These are phyloP conservation scores for Caretta caretta DNA, from an alignment of 2,113 vertebrate genomes.

Conservation along the genomic window DNA sequence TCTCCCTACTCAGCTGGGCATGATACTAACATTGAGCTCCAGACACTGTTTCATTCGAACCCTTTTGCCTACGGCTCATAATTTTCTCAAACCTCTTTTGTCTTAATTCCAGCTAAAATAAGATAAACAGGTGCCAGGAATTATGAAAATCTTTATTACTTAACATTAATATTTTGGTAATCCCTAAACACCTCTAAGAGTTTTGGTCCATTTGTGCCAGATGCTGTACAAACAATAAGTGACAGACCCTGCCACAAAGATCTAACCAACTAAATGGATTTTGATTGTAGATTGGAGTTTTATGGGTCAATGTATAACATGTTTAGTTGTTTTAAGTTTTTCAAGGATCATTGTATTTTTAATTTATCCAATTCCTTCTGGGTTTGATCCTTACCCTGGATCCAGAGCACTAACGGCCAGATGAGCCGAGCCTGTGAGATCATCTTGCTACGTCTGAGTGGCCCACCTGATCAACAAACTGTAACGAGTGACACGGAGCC, in stretches of 20 bases:
- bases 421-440: neutral
- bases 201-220: neutral
- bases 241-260: neutral
- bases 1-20: accelerated
- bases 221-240: neutral
- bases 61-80: neutral
- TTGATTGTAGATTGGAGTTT: neutral
- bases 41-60: neutral
- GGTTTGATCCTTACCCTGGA: neutral
- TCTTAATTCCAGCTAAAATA: neutral
- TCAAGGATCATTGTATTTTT: neutral
- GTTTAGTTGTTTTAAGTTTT: neutral
- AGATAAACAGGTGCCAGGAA: neutral
- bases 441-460: neutral
- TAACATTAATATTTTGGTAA: neutral
- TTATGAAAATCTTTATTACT: neutral
- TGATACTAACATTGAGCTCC: neutral
- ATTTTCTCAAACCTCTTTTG: neutral
- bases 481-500: neutral
- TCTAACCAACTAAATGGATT: neutral
- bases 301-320: neutral
- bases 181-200: neutral
- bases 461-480: neutral
- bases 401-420: neutral
- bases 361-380: neutral